phyloP scores from a whole-genome alignment of 1,140 invertebrate species.

The Portunus trituberculatus region DNA sequence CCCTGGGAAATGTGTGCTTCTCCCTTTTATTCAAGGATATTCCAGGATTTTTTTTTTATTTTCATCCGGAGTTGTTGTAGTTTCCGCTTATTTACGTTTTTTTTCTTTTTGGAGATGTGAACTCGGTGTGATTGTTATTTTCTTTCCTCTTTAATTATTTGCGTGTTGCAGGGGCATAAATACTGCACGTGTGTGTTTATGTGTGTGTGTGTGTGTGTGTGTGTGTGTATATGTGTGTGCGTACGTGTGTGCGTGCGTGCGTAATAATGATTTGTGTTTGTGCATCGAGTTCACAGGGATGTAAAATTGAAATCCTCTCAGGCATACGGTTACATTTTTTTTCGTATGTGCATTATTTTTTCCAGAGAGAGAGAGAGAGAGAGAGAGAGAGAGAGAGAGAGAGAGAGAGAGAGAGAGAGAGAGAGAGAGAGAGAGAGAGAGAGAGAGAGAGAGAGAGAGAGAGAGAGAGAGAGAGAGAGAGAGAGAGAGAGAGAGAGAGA shows the following conservation, averaged over 20 bases:
- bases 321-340: not conserved
- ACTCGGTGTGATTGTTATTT: not conserved
- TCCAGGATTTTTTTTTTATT: no score
- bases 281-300: not conserved
- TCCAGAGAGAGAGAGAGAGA: not conserved
- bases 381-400: not conserved
- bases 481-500: not conserved
- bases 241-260: no score
- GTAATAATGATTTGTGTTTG: not conserved
- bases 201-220: not conserved
- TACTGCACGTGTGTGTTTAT: not conserved
- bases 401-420: not conserved
- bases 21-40: not conserved
- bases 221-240: no score
- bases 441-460: not conserved
- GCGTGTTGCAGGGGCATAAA: not conserved
- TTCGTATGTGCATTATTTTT: not conserved
- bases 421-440: not conserved
- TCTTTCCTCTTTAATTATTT: not conserved
- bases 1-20: not conserved
- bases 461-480: not conserved
- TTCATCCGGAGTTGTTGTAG: no score
- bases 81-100: not conserved
- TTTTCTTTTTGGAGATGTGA: not conserved
- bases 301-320: not conserved